These are phyloP conservation scores for Emydoidea blandingii DNA, from an alignment of 2,797 vertebrate species.

Conservation along the genomic window DNA sequence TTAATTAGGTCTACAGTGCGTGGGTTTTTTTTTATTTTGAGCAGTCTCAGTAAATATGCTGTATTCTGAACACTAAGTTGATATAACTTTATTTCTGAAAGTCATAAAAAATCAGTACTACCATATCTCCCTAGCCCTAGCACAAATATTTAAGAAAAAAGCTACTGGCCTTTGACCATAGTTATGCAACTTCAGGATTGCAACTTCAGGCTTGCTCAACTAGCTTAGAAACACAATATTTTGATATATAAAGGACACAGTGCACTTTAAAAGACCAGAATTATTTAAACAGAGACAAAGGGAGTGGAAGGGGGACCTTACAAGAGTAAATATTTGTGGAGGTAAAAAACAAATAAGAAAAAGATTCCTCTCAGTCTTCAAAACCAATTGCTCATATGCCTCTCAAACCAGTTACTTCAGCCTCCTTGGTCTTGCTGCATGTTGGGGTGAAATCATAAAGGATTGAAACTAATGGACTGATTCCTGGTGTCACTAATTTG, in stretches of 20 bases:
- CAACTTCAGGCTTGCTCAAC: slow-evolving; percentile 33
- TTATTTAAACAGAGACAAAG: slow-evolving; percentile 15
- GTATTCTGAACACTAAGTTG: not conserved
- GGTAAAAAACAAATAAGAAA: slow-evolving; percentile 47
- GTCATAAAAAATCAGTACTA: not conserved
- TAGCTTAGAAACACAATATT: slow-evolving; percentile 34
- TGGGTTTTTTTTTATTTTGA: not conserved
- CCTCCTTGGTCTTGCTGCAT: slow-evolving; percentile 53
- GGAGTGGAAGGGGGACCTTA: not conserved
- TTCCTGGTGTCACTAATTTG: slow-evolving; percentile 77
- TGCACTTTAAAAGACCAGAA: slow-evolving; percentile 41
- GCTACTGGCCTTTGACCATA: slow-evolving; percentile 37
- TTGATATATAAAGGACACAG: slow-evolving; percentile 25
- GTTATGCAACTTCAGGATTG: slow-evolving; percentile 7
- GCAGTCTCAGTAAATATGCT: not conserved
- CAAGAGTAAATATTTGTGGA: slow-evolving; percentile 61
- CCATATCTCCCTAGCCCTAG: not conserved
- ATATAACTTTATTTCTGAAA: not conserved
- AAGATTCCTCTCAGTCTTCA: not conserved
- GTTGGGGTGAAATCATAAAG: slow-evolving; percentile 67
- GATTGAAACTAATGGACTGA: slow-evolving; percentile 65
- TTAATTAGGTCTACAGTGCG: not conserved
- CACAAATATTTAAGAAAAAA: slow-evolving; percentile 59
- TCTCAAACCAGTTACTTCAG: slow-evolving; percentile 71
- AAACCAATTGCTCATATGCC: not conserved